Percentiles rank a stretch among this genome's conserved stretches.
Conservation (phyloP, 2,113 vertebrate genomes). For the Spea bombifrons region DNA sequence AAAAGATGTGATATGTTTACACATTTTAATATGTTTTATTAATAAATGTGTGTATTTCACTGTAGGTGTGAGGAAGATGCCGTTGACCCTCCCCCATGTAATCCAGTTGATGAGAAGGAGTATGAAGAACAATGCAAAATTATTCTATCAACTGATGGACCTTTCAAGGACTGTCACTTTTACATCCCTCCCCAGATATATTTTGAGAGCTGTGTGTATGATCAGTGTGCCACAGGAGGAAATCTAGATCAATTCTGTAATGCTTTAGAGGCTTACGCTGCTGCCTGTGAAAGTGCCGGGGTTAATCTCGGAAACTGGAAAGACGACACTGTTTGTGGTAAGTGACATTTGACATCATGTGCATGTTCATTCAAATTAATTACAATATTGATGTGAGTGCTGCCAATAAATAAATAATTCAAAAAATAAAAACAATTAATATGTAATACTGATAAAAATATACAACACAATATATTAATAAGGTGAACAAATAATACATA, state of each 20-base stretch:
- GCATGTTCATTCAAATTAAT: too few species aligned
- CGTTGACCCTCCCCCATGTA: constrained; percentile 46
- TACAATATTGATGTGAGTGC: too few species aligned
- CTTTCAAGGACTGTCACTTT: constrained; percentile 66
- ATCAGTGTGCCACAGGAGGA: constrained; percentile 66
- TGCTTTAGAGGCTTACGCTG: constrained; percentile 61
- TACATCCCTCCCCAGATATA: constrained; percentile 63
- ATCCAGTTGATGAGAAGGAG: constrained; percentile 49
- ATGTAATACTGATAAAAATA: too few species aligned
- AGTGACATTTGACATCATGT: constrained; percentile 35
- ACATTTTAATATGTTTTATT: too few species aligned
- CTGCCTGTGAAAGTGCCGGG: constrained; percentile 67
- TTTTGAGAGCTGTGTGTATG: constrained; percentile 68
- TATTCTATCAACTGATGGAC: constrained; percentile 54
- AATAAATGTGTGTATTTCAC: constrained; percentile 1
- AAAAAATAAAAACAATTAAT: too few species aligned
- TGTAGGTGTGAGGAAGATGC: constrained; percentile 51
- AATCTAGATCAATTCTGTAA: constrained; percentile 63
- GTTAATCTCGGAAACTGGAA: constrained; percentile 66
- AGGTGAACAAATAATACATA: too few species aligned
- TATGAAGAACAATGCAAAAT: constrained; percentile 56
- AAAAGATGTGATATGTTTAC: too few species aligned
- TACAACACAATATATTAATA: too few species aligned
- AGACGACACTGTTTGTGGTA: constrained; percentile 73
- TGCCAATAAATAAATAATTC: too few species aligned